Evolutionary conservation across 1,140 invertebrate species (phyloP), one percentile per base, ranked within the genome.

Genomic region (Halictus rubicundus): DNA sequence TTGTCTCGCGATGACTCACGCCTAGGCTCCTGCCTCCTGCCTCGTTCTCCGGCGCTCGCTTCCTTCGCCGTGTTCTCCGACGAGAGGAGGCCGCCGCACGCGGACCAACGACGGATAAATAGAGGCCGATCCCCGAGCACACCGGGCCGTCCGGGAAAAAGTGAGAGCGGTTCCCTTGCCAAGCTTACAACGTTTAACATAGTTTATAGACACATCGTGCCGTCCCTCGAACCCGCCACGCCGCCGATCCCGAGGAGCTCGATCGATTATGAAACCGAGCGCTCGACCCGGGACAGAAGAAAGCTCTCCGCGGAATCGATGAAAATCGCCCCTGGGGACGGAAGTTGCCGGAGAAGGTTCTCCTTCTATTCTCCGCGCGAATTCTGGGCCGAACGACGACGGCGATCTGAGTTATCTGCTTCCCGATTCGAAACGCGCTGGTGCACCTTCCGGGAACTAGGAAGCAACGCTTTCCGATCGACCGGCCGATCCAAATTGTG

Each of bases 1-100:
- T 90, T 90, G 88, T 90, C 88, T 90, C 82, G 65, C 82, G 89
- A 90, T 90, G 89, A 90, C 89, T 90, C 89, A 90, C 87, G 89
- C 88, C 87, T 90, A 88, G 86, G 75, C 69, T 52, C 49, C 49
- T 82, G 82, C 37, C 72, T 54, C 73, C 85, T 84, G 83, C 81
- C 80, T 87, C 81, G 73, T 72, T 78, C 71, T 21, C 14, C 49
- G 49, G 49, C 49, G 14, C 88, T 89, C 85, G 85, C 87, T 88
- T 86, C 14, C 88, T 76, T 80, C 64, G 68, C 72, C 54, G 21
- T 49, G 27, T 64, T 46, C 12, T 19, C 39, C 42, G 42, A 42
- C 42, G 42, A 46, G 42, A 46, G 42, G 42, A 46, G 12, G 32
- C 59, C 25, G 10, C 32, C 1, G 27, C 12, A 21, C n/a, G 49